Evolutionary conservation across 2,888 invertebrate species (phyloP).

Genomic region (Drosophila kambysellisi): DNA sequence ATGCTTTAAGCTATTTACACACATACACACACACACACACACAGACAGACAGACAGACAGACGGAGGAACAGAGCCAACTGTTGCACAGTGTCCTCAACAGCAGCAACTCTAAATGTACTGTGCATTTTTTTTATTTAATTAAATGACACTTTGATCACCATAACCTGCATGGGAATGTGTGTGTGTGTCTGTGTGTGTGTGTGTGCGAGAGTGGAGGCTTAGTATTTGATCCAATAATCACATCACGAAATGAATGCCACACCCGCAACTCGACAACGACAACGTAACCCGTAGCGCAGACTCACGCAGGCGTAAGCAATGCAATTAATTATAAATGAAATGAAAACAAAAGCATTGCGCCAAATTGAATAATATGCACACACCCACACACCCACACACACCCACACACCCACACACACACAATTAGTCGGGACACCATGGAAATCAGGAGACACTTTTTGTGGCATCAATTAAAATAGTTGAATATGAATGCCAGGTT

Average conservation of each 20-base stretch:
- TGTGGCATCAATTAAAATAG: slow-evolving; percentile 3
- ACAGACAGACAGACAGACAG: not conserved
- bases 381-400: slow-evolving; percentile 10
- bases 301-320: slow-evolving; percentile 71
- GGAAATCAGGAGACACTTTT: slow-evolving; percentile 4
- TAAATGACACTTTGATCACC: slow-evolving; percentile 75
- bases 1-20: slow-evolving; percentile 57
- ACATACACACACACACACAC: slow-evolving; percentile 9
- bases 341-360: slow-evolving; percentile 73
- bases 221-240: slow-evolving; percentile 71
- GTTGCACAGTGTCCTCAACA: slow-evolving; percentile 39
- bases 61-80: slow-evolving; percentile 32
- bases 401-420: slow-evolving; percentile 12
- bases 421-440: slow-evolving; percentile 2
- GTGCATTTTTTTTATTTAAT: slow-evolving; percentile 66
- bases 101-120: slow-evolving; percentile 36
- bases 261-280: slow-evolving; percentile 29
- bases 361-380: slow-evolving; percentile 66
- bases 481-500: not conserved
- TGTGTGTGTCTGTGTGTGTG: slow-evolving; percentile 1
- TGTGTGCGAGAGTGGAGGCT: slow-evolving; percentile 26
- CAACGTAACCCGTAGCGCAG: slow-evolving; percentile 51
- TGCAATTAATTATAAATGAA: slow-evolving; percentile 78
- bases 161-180: slow-evolving; percentile 45
- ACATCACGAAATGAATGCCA: slow-evolving; percentile 44